phyloP scores from a whole-genome alignment of 1,140 invertebrate genomes.

The Eufriesea mexicana region DNA sequence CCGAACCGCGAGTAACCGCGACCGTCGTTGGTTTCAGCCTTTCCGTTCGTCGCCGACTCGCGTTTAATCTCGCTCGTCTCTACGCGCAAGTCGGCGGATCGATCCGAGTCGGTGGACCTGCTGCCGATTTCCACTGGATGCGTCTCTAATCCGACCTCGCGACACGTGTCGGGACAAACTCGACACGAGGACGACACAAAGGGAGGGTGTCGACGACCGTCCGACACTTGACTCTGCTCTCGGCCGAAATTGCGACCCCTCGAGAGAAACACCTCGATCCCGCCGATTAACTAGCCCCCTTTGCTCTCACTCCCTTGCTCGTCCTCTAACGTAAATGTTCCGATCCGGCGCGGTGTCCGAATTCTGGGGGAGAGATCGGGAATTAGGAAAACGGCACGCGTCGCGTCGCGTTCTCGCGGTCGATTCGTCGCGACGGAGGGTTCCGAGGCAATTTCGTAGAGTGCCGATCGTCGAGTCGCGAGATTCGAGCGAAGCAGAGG shows the following conservation, averaged over 20 bases:
- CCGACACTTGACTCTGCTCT: constrained; percentile 76
- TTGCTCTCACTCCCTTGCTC: neutral
- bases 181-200: constrained; percentile 4
- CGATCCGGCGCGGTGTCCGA: neutral
- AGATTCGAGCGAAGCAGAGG: neutral
- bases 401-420: neutral
- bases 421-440: neutral
- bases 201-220: constrained; percentile 69
- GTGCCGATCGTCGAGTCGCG: neutral
- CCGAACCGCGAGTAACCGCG: too few relatives aligned
- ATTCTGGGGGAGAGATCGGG: neutral
- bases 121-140: constrained; percentile 26
- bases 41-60: neutral
- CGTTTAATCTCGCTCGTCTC: neutral
- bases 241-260: constrained; percentile 46
- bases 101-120: constrained; percentile 5
- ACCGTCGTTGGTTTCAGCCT: too few relatives aligned
- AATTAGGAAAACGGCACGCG: constrained; percentile 38
- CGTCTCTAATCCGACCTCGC: constrained; percentile 50
- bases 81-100: neutral
- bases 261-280: constrained; percentile 47
- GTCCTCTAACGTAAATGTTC: neutral
- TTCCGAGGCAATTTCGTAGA: constrained; percentile 4
- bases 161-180: constrained; percentile 47
- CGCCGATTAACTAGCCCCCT: constrained; percentile 47